Percentiles rank a stretch among this genome's conserved stretches.
phyloP scores from a whole-genome alignment of 2,797 vertebrate species.

The Mormyrus proboscirostris region DNA sequence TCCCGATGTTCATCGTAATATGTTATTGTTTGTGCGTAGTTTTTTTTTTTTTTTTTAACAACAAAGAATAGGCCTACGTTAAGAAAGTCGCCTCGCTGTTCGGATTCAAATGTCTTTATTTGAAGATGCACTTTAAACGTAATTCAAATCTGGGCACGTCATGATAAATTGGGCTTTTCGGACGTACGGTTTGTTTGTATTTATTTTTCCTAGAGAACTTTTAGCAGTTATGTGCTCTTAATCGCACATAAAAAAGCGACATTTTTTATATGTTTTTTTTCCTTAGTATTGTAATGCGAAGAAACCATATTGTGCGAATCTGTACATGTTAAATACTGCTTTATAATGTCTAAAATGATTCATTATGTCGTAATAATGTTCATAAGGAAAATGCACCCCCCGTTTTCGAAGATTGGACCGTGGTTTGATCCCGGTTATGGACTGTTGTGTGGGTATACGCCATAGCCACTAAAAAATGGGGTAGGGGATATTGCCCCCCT shows the following conservation, averaged over 20 bases:
- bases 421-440: not conserved
- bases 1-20: not conserved
- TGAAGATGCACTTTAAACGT: not conserved
- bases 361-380: not conserved
- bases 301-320: not conserved
- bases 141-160: not conserved
- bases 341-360: not conserved
- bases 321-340: not conserved
- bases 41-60: not conserved
- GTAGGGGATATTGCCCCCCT: not conserved
- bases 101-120: not conserved
- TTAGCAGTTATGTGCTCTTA: not conserved
- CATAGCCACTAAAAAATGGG: not conserved
- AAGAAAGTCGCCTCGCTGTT: not conserved
- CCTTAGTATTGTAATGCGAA: not conserved
- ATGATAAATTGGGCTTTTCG: not conserved
- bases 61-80: not conserved
- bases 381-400: not conserved
- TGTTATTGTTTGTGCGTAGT: not conserved
- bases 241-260: not conserved
- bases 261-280: not conserved
- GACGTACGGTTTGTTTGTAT: not conserved
- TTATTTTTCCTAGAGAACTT: not conserved
- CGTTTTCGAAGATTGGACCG: not conserved
- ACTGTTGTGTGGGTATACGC: not conserved